Conservation (phyloP, 2,888 invertebrate genomes). For the Seira musarum region DNA sequence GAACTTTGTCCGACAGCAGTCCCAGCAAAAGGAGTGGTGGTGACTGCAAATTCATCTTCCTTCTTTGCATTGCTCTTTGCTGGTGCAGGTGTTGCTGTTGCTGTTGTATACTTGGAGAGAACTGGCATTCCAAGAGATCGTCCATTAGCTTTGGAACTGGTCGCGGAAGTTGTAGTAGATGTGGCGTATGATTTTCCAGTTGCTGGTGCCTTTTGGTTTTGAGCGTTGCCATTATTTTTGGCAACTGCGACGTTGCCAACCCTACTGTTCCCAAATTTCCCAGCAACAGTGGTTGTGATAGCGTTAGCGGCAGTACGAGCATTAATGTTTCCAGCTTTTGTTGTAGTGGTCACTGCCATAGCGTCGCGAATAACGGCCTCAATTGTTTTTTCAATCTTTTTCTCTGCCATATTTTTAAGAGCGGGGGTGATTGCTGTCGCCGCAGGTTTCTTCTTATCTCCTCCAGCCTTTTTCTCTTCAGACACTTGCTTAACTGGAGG, state of each 20-base stretch:
- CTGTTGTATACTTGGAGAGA: not conserved
- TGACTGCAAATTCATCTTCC: not conserved
- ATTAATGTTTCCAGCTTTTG: not conserved
- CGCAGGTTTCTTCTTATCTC: no score
- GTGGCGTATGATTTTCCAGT: no score
- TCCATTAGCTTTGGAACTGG: no score
- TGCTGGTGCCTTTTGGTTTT: no score
- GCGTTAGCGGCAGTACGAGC: no score
- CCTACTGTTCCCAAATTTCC: no score
- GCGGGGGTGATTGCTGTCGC: no score
- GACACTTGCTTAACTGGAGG: not conserved
- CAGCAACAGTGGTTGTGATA: no score
- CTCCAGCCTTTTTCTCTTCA: constrained; percentile 8
- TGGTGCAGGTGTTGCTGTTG: not conserved
- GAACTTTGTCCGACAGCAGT: not conserved
- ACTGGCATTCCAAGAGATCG: no score
- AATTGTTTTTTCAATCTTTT: constrained; percentile 23
- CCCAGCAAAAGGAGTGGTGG: not conserved
- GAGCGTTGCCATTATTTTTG: no score
- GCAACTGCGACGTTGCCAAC: no score
- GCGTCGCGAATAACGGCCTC: constrained; percentile 16
- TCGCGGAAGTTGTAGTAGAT: no score
- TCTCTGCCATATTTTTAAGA: constrained; percentile 20
- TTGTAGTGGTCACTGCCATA: not conserved
- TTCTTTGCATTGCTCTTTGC: not conserved